Conservation (phyloP, 2,888 invertebrate genomes). For the Zygaena filipendulae region DNA sequence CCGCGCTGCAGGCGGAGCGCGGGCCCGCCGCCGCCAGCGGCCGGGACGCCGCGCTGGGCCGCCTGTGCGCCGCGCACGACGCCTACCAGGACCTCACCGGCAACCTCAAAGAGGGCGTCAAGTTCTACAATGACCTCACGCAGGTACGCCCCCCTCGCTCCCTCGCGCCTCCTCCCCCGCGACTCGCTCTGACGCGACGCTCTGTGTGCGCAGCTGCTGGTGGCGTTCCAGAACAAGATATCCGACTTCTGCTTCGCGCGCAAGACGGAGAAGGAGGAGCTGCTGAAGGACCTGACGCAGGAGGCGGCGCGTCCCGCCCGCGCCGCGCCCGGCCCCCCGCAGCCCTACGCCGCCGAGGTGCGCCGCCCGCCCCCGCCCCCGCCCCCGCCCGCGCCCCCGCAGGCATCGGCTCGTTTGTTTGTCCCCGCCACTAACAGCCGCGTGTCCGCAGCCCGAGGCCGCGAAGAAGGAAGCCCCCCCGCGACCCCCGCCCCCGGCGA, state of each 20-base stretch:
- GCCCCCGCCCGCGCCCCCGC: conserved; percentile 29
- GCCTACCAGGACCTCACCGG: conserved; percentile 90
- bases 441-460: conserved; percentile 36
- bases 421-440: conserved; percentile 79
- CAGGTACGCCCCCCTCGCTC: conserved; percentile 57
- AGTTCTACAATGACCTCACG: conserved; percentile 95
- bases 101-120: conserved; percentile 95
- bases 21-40: conserved; percentile 73
- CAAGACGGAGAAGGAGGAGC: conserved; percentile 98
- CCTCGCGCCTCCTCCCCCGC: background rate
- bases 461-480: conserved; percentile 37
- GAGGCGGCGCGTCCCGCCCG: conserved; percentile 75
- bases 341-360: conserved; percentile 24
- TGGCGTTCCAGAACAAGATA: conserved; percentile 97
- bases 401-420: conserved; percentile 39
- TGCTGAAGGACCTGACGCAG: conserved; percentile 92
- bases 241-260: conserved; percentile 98
- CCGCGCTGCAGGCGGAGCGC: conserved; percentile 68
- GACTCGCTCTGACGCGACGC: background rate
- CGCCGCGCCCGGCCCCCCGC: conserved; percentile 44
- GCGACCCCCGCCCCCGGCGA: conserved; percentile 31
- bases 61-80: conserved; percentile 91
- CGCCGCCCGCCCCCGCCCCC: conserved; percentile 39
- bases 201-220: conserved; percentile 75
- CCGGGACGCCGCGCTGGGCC: conserved; percentile 84